Evolutionary conservation across 2,888 invertebrate species (phyloP), one percentile per base, ranked within the genome.

Genomic region (Pteria penguin): DNA sequence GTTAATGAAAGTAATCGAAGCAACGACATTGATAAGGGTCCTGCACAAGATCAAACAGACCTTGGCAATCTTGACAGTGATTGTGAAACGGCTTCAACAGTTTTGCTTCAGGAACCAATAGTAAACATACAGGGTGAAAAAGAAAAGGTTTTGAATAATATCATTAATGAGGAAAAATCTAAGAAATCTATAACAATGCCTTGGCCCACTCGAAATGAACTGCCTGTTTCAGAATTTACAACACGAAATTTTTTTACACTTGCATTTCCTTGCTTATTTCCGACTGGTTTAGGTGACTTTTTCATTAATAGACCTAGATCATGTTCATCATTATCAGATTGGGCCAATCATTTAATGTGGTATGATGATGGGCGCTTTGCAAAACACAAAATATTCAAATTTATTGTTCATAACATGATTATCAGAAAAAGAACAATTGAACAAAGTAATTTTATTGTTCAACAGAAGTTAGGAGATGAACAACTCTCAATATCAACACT

Each of bases 211-310:
- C 57, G 79, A 29, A 66, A 61, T n/a, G 77, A 76, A 22, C 22
- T 31, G 2, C 83, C 82, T 31, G 11, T 82, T 2, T 81, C 84
- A 31, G 84, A 83, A 75, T 82, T 80, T 24, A 82, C 82, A 61
- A 76, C 71, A 22, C 62, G 66, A 54, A 32, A 71, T 32, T 78
- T 75, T 52, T 83, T 83, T 33, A 72, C 79, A 5, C 27, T 80
- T n/a, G 76, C 79, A 3, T 84, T 82, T 73, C 82, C 82, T 11
- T 61, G 58, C 57, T 31, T 82, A 11, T 84, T 82, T 68, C 82
- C 83, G n/a, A 75, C 68, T 78, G 83, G 74, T 4, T 32, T n/a
- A 24, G 82, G 72, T 11, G 85, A 85, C 74, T 85, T 79, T 11
- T 26, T 66, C 27, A 65, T 73, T 0, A 76, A 79, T 27, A 26